Percentiles rank a stretch among this genome's conserved stretches.
phyloP scores from a whole-genome alignment of 2,888 invertebrate species.

The Apamea crenata region DNA sequence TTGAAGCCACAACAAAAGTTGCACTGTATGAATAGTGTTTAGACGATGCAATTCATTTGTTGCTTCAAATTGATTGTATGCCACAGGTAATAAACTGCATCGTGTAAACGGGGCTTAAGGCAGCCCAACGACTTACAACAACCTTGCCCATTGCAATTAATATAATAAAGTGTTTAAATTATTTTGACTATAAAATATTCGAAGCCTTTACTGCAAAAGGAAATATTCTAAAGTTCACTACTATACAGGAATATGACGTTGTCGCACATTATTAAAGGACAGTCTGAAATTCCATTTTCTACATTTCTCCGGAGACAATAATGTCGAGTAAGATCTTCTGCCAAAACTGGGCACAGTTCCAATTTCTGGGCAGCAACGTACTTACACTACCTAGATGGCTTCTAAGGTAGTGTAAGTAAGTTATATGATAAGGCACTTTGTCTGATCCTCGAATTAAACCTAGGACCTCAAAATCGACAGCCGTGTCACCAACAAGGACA shows the following conservation, averaged over 20 bases:
- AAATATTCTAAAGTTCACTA: not conserved
- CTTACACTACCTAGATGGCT: too few relatives aligned
- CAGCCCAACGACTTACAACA: constrained; percentile 5
- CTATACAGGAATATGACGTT: not conserved
- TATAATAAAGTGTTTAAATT: constrained; percentile 5
- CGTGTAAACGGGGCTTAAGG: not conserved
- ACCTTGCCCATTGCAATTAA: constrained; percentile 13
- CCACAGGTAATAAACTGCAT: not conserved
- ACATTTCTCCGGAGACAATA: not conserved
- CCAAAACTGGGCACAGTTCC: constrained; percentile 15
- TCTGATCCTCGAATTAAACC: not conserved
- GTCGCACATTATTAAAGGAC: not conserved
- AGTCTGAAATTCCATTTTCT: not conserved
- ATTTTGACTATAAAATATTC: constrained; percentile 1
- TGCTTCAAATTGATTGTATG: not conserved
- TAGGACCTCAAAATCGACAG: not conserved
- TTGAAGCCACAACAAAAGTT: not conserved
- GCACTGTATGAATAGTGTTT: not conserved
- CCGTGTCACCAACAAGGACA: not conserved
- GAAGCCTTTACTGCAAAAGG: not conserved
- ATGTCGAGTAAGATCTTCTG: not conserved
- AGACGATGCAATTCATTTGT: not conserved
- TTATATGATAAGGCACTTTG: not conserved
- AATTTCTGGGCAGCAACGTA: not conserved
- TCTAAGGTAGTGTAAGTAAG: too few relatives aligned